Conservation (phyloP, 2,888 invertebrate species). For the Rhyacophila evoluta region DNA sequence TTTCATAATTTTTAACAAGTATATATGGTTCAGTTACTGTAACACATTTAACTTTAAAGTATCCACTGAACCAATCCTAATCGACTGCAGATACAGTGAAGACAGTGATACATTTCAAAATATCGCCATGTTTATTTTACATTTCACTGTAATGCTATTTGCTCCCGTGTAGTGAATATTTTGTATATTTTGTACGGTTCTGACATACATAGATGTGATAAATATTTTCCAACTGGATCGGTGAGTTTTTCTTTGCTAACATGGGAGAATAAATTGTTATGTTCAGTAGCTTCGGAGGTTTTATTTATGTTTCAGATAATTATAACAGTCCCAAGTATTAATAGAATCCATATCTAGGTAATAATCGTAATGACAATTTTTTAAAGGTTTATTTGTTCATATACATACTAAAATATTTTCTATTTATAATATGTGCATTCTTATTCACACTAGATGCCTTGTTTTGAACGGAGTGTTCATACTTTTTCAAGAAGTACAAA, state of each 20-base stretch:
- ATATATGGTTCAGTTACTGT: background rate
- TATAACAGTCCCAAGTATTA: too few relatives aligned
- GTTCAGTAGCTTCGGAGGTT: too few relatives aligned
- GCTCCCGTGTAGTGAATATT: background rate
- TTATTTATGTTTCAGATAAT: too few relatives aligned
- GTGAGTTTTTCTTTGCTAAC: background rate
- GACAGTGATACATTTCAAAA: background rate
- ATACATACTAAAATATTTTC: too few relatives aligned
- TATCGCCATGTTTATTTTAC: background rate
- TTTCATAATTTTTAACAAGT: background rate
- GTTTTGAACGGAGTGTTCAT: background rate
- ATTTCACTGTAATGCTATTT: background rate
- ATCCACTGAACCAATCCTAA: background rate
- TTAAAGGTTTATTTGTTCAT: too few relatives aligned
- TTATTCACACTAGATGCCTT: constrained; percentile 24
- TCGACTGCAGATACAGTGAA: background rate
- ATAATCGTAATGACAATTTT: too few relatives aligned
- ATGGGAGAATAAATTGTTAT: background rate
- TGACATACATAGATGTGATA: background rate
- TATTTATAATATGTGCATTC: constrained; percentile 20
- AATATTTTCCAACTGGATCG: too few relatives aligned
- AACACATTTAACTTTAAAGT: background rate
- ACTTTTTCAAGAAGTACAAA: constrained; percentile 20
- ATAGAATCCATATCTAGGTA: too few relatives aligned
- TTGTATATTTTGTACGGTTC: background rate